Evolutionary conservation across 2,888 invertebrate species (phyloP).

Genomic region (Cephalotes varians): DNA sequence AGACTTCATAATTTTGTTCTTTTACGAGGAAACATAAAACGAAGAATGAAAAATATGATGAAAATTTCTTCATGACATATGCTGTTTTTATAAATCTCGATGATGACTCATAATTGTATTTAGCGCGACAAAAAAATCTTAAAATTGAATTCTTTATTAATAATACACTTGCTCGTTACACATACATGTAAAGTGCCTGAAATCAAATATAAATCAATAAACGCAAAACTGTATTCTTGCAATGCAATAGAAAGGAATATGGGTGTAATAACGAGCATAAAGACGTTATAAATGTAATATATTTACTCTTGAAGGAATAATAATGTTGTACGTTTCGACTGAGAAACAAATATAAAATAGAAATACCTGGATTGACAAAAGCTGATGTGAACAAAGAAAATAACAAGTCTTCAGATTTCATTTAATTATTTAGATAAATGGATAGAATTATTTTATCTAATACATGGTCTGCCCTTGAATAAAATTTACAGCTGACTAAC

Average conservation of each 20-base stretch:
- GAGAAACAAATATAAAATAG: neutral
- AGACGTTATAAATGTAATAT: too few species aligned
- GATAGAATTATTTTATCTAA: neutral
- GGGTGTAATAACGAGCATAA: too few species aligned
- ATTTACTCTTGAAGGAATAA: too few species aligned
- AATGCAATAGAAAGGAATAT: too few species aligned
- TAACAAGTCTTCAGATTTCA: neutral
- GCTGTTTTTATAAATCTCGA: neutral
- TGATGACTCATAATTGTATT: neutral
- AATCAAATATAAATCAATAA: too few species aligned
- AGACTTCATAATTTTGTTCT: neutral
- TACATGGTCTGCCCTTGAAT: neutral
- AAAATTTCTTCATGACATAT: neutral
- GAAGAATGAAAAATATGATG: neutral
- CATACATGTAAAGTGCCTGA: too few species aligned
- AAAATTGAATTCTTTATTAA: conserved; percentile 2
- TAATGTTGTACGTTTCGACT: too few species aligned
- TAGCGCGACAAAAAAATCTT: neutral
- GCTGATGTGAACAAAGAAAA: neutral
- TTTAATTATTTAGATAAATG: neutral
- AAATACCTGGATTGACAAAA: neutral
- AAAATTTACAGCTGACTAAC: neutral
- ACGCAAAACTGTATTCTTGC: too few species aligned
- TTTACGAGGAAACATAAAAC: conserved; percentile 3
- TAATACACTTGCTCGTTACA: neutral